Base-by-base conservation (phyloP, 2,113 vertebrate genomes). In the Microcebus tavaratra region DNA sequence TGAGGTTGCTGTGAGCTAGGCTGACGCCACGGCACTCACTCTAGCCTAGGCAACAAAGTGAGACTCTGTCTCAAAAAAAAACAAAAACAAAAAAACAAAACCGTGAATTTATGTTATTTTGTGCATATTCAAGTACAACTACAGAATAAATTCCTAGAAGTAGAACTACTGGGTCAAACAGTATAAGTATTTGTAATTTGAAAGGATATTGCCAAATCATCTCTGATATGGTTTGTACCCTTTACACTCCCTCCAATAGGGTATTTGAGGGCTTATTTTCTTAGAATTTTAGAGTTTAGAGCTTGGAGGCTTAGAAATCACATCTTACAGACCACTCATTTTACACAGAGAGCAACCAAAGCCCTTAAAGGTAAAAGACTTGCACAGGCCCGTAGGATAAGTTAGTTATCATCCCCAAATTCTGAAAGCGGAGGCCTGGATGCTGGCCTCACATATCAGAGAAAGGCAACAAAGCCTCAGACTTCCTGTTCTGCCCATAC, bases 401-500 rank as follows among this genome's bases (percentile, higher is more conserved):
- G 53, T 85, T 63, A 67, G 36, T 72, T 84, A 45, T 82, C 72
- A 61, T 82, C 53, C 20, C 34, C 55, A 92, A 36, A 70, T 68
- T 84, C 48, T 70, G 50, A 34, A 92, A 42, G 27, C 50, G 34
- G 75, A 80, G 23, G 29, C 57, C 73, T 59, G 55, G 45, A 50
- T 76, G 65, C 76, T 75, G 8, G 29, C 23, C 65, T 92, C n/a
- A 10, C 25, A 15, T 76, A 81, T 50, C 85, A 90, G 81, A 94
- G 92, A 90, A 53, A 76, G 23, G 70, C 63, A 45, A 39, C 78
- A 88, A 88, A 82, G 50, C 73, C 76, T 61, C 88, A 89, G 45
- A 76, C 90, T 91, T 89, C 94, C 94, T 95, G 82, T 68, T 18
- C 73, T 88, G 90, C 67, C 92, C 94, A 55, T 61, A 86, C 3